Evolutionary conservation across 1,140 invertebrate species (phyloP).

Genomic region (Drosophila trapezifrons): DNA sequence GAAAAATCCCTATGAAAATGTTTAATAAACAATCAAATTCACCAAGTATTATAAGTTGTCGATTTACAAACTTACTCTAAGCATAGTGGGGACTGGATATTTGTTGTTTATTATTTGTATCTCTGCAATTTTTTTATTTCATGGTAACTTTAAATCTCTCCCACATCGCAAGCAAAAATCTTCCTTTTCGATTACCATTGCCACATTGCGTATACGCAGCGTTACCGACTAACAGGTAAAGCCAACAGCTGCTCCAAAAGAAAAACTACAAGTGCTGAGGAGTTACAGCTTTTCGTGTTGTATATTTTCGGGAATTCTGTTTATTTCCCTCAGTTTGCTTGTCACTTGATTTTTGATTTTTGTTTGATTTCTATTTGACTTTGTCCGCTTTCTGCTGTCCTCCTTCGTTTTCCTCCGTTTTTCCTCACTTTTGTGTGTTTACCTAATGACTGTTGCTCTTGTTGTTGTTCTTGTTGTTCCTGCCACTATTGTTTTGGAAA

Average conservation of each 20-base stretch:
- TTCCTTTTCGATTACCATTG: not conserved
- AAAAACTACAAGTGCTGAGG: not conserved
- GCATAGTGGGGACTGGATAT: too few species aligned
- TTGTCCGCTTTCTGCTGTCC: not conserved
- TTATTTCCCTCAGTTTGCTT: slow-evolving; percentile 17
- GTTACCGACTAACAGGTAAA: slow-evolving; percentile 7
- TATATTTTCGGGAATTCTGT: slow-evolving; percentile 28
- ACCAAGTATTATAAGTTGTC: too few species aligned
- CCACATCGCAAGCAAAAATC: too few species aligned
- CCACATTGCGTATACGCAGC: slow-evolving; percentile 7
- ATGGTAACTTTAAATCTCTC: too few species aligned
- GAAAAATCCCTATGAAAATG: too few species aligned
- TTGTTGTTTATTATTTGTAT: too few species aligned
- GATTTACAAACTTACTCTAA: too few species aligned
- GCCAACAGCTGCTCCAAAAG: slow-evolving; percentile 23
- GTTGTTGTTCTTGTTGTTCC: not conserved
- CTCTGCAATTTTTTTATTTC: not conserved
- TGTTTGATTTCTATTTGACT: slow-evolving; percentile 38
- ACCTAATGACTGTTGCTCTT: slow-evolving; percentile 31
- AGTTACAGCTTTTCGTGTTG: slow-evolving; percentile 9
- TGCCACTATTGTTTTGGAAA: slow-evolving; percentile 22
- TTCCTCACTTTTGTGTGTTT: slow-evolving; percentile 10
- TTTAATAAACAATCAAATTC: too few species aligned
- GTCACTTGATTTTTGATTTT: slow-evolving; percentile 38
- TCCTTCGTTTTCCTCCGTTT: not conserved